These are phyloP conservation scores for Aspidiotus rigidus DNA, from an alignment of 2,888 invertebrate species.

Conservation along the genomic window DNA sequence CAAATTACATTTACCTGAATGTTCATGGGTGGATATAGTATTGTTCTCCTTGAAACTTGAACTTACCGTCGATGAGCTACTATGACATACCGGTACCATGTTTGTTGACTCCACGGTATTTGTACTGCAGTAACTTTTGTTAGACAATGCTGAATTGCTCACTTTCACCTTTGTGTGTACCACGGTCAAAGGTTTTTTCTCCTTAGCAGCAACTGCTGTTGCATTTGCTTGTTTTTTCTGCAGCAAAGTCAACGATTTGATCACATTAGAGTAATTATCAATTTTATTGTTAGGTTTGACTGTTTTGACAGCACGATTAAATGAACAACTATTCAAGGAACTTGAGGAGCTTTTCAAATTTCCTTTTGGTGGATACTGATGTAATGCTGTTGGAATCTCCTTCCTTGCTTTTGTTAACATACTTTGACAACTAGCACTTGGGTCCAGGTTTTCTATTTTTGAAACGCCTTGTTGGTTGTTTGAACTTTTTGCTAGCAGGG, in stretches of 20 bases:
- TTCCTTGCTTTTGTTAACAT: neutral
- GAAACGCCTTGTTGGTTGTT: neutral
- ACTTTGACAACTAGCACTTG: neutral
- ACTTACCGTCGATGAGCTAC: constrained; percentile 39
- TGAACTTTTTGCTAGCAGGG: constrained; percentile 7
- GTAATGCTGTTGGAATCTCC: neutral
- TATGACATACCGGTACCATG: constrained; percentile 33
- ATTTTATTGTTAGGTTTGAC: constrained; percentile 46
- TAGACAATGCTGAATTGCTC: constrained; percentile 45
- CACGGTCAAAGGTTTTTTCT: constrained; percentile 40
- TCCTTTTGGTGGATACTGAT: constrained; percentile 63
- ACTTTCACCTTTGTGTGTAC: constrained; percentile 38
- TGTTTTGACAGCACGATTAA: constrained; percentile 58
- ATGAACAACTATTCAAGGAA: constrained; percentile 71
- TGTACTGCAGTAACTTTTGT: constrained; percentile 47
- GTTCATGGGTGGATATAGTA: constrained; percentile 38
- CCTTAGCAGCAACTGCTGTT: constrained; percentile 36
- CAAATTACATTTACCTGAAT: constrained; percentile 41
- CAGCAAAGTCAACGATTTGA: constrained; percentile 45
- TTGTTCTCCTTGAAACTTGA: constrained; percentile 47
- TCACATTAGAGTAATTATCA: constrained; percentile 48
- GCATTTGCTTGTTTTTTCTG: constrained; percentile 38
- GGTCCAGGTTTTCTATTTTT: constrained; percentile 1
- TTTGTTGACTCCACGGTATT: constrained; percentile 44
- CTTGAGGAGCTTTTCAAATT: constrained; percentile 73